phyloP scores from a whole-genome alignment of 2,888 invertebrate species.

The Sturmia bella region DNA sequence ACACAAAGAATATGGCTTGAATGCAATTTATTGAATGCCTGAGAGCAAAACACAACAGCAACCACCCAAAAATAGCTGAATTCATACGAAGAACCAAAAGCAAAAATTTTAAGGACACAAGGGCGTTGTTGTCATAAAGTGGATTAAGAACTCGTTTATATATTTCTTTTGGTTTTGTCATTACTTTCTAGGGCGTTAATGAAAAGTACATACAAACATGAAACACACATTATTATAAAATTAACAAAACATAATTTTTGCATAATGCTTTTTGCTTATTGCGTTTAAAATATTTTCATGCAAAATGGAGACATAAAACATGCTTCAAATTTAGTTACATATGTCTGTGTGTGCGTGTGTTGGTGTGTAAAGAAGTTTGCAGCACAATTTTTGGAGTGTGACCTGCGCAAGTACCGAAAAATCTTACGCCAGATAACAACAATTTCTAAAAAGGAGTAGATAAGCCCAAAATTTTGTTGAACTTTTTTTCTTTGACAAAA shows the following conservation, averaged over 20 bases:
- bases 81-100: no score
- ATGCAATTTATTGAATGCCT: neutral
- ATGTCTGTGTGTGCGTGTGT: no score
- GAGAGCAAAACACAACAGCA: neutral
- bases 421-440: neutral
- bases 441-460: slow-evolving; percentile 6
- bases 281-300: neutral
- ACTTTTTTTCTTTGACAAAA: no score
- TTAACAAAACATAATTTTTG: no score
- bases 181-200: slow-evolving; percentile 3
- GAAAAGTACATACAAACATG: neutral
- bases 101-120: slow-evolving; percentile 25
- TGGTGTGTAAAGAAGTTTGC: neutral
- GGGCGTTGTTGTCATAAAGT: slow-evolving; percentile 41
- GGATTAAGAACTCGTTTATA: neutral
- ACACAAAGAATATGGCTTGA: neutral
- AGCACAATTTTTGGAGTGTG: slow-evolving; percentile 11
- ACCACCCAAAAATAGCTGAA: no score
- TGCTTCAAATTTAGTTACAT: neutral
- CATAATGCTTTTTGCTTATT: neutral
- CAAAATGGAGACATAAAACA: slow-evolving; percentile 5
- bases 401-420: slow-evolving; percentile 52
- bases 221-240: neutral
- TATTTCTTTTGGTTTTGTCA: neutral
- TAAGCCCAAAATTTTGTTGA: no score